Evolutionary conservation across 1,140 invertebrate species (phyloP), one percentile per base, ranked within the genome.

Genomic region (Papilio xuthus): DNA sequence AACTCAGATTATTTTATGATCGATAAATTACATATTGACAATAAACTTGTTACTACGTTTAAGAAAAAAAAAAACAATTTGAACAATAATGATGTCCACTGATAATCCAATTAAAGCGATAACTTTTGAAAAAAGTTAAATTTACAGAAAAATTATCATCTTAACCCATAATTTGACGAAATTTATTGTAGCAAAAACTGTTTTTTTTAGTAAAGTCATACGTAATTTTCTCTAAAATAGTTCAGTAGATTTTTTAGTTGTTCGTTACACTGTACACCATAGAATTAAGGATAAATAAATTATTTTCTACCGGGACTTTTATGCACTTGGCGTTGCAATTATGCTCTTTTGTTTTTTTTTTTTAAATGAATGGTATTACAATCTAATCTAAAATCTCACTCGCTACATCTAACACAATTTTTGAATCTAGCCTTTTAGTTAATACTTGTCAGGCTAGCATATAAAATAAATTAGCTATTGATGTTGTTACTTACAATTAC

Each of bases 281-380:
- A n/a, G n/a, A n/a, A n/a, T n/a, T n/a, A n/a, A n/a, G n/a, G n/a
- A n/a, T n/a, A n/a, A n/a, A n/a, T n/a, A n/a, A n/a, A 32, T 32
- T 6, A 32, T 32, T 32, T 37, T 37, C 32, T 37, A 37, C 32
- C 4, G 32, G 7, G 32, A 37, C 32, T 37, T 37, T 37, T 37
- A 37, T 37, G 37, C 71, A 73, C 26, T 13, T 47, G 23, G 41
- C n/a, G 12, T 28, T 15, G 20, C 37, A 37, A 37, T 71, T n/a
- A n/a, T n/a, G n/a, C n/a, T n/a, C n/a, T n/a, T 44, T 23, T 73
- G 15, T 12, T 20, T n/a, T 10, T 73, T 72, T 72, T n/a, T 23
- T 50, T 50, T 26, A 47, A 75, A 75, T 53, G 47, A 75, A 75
- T 75, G 72, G 72, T 75, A 75, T 75, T 75, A 75, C 47, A 75